Base-by-base conservation (phyloP, 2,797 vertebrate species). In the Pipistrellus pipistrellus region DNA sequence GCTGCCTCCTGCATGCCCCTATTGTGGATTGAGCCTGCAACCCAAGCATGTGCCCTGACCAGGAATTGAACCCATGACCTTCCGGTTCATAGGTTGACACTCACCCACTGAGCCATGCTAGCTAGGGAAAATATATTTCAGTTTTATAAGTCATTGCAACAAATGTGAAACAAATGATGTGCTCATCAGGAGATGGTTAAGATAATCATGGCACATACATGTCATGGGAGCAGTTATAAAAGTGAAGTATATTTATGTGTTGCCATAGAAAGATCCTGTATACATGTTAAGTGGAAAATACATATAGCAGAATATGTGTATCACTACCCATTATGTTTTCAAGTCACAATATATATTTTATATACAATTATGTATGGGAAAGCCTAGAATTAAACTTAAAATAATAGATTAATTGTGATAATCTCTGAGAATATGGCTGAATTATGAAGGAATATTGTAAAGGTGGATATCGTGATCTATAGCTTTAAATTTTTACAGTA, bases 81-180 rank as follows among this genome's bases (percentile, higher is more conserved):
- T 57, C 21, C 57, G 55, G 55, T 57, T 57, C 55, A 57, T 55
- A 55, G 53, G 53, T 21, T 55, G 53, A 55, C 20, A 55, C 2
- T 55, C 20, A 55, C 53, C 20, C 55, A 57, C 21, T 57, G 55
- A 57, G 21, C 55, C 55, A 57, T 57, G 55, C 55, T 23, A 57
- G 55, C 21, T 8, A 57, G 55, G 55, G 8, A 14, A 44, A 53
- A 53, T 48, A 51, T 51, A 80, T 78, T 48, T 88, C 23, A 48
- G 25, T 90, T 90, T 32, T 81, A 3, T 30, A 87, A 94, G 32
- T 82, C n/a, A 53, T 41, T 62, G 68, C 21, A 85, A 92, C 27
- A 89, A 59, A 85, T 51, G 4, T 21, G 41, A 78, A 88, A 88
- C 44, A 85, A 78, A 73, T 72, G 66, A 64, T 88, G 15, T 68